Conservation (phyloP, 2,888 invertebrate species). For the Escarpia spicata region DNA sequence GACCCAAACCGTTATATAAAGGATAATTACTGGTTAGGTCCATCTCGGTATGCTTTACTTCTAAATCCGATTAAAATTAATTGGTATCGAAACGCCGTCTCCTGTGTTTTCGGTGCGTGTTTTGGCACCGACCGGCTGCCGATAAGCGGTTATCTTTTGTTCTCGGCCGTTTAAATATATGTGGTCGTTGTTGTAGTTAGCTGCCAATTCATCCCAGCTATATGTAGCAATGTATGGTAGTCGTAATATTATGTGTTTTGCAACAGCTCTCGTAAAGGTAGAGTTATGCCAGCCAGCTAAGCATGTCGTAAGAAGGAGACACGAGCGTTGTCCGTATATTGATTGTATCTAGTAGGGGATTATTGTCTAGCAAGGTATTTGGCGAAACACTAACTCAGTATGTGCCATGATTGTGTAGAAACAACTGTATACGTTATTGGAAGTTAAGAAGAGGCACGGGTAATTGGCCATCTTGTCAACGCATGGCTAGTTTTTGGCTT, state of each 20-base stretch:
- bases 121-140: not conserved
- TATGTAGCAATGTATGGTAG: not conserved
- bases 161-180: not conserved
- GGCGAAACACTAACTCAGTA: not conserved
- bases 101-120: not conserved
- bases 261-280: not conserved
- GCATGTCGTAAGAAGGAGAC: not conserved
- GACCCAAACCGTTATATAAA: not conserved
- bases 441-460: not conserved
- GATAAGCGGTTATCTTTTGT: not conserved
- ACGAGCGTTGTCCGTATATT: not conserved
- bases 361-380: not conserved
- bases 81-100: not conserved
- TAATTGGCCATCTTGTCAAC: too few relatives aligned
- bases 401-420: not conserved
- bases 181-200: not conserved
- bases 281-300: not conserved
- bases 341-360: not conserved
- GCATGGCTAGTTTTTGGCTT: too few relatives aligned
- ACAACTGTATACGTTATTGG: not conserved
- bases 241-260: not conserved
- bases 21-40: slow-evolving; percentile 1
- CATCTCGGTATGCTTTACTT: not conserved
- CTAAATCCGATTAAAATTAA: not conserved
- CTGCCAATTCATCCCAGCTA: not conserved